These are phyloP conservation scores for Phaetusa simplex DNA, from an alignment of 2,113 vertebrate species.

Conservation along the genomic window DNA sequence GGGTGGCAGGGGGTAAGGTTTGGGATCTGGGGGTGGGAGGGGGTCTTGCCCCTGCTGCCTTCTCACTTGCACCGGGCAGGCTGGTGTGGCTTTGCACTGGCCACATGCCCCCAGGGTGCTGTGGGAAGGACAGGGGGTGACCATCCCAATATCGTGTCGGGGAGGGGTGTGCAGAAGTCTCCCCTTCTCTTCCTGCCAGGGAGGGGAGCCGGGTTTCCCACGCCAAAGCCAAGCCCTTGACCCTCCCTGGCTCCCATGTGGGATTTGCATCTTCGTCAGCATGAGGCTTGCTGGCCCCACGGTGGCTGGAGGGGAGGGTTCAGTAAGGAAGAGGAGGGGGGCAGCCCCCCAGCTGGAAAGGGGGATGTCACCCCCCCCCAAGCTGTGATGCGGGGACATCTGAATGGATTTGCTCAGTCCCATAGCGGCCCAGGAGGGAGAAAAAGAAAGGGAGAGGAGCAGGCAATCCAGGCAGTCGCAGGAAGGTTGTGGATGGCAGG, in stretches of 20 bases:
- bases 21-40: not conserved
- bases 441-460: not conserved
- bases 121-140: not conserved
- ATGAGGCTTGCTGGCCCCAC: not conserved
- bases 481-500: not conserved
- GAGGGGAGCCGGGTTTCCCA: not conserved
- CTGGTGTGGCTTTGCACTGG: not conserved
- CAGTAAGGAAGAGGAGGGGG: not conserved
- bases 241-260: not conserved
- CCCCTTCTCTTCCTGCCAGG: not conserved
- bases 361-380: rapidly evolving
- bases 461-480: rapidly evolving
- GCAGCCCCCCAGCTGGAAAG: not conserved
- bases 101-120: not conserved
- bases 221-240: not conserved
- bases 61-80: not conserved
- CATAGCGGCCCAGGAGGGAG: not conserved
- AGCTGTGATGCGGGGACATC: not conserved
- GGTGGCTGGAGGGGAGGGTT: not conserved
- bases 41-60: not conserved
- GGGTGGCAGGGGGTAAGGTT: not conserved
- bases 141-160: not conserved
- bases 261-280: rapidly evolving
- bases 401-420: not conserved
- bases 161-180: not conserved